Conservation (phyloP, 1,140 invertebrate species). For the Brachionus koreanus region DNA sequence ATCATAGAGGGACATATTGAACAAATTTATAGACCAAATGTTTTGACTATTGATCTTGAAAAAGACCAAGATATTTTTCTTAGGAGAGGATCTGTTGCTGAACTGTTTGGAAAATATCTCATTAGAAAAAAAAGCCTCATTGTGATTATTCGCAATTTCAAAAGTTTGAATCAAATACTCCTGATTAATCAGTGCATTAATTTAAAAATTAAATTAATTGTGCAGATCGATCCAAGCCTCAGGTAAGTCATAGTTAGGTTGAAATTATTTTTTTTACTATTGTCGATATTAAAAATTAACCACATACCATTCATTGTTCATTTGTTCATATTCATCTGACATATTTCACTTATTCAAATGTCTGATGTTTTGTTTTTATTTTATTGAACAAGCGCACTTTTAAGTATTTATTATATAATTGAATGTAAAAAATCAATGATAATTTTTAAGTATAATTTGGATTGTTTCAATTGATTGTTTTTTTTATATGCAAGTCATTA, state of each 20-base stretch:
- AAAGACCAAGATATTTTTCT: not conserved
- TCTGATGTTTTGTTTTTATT: too few relatives aligned
- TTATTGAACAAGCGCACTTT: too few relatives aligned
- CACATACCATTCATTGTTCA: too few relatives aligned
- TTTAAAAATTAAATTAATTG: not conserved
- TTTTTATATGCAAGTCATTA: too few relatives aligned
- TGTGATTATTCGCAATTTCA: not conserved
- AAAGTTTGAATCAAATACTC: not conserved
- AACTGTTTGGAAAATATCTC: not conserved
- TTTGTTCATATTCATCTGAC: too few relatives aligned
- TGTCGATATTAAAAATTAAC: too few relatives aligned
- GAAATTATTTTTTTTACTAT: not conserved
- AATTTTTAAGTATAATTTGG: too few relatives aligned
- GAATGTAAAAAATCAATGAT: too few relatives aligned
- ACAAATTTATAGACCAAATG: not conserved
- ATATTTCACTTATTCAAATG: too few relatives aligned
- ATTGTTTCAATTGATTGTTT: too few relatives aligned
- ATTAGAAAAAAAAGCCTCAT: not conserved
- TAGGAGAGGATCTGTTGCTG: not conserved
- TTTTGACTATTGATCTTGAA: not conserved
- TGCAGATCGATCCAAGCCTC: not conserved
- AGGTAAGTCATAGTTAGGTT: not conserved
- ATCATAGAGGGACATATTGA: not conserved
- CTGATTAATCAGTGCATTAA: not conserved
- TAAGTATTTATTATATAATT: too few relatives aligned